Base-by-base conservation (phyloP, 1,140 invertebrate genomes). In the Mercenaria mercenaria region DNA sequence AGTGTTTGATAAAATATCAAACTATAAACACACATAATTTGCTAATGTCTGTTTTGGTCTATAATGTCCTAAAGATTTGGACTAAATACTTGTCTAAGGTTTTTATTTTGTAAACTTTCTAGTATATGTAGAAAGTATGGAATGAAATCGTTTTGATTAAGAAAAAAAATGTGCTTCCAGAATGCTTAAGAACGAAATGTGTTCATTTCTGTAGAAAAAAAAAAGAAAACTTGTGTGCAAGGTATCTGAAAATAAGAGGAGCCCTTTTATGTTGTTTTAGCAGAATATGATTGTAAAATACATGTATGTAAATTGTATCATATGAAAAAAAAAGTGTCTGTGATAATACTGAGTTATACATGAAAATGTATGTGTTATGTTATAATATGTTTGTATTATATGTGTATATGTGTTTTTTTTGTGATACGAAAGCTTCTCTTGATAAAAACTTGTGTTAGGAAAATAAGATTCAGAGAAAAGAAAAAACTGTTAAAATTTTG, bases 241-340 rank as follows among this genome's bases (percentile, higher is more conserved):
- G n/a, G n/a, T n/a, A n/a, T n/a, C n/a, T n/a, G n/a, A n/a, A n/a
- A n/a, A n/a, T n/a, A n/a, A n/a, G n/a, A n/a, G n/a, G n/a, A n/a
- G n/a, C n/a, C n/a, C n/a, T n/a, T n/a, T n/a, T n/a, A n/a, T n/a
- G n/a, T n/a, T 59, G 56, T 26, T n/a, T 26, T 59, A n/a, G 20
- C 56, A 6, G 23, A 4, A 10, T 59, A 4, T 59, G 23, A 37
- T 72, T 18, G 2, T 41, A 39, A 39, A 39, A 39, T 59, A 59
- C 18, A 59, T 72, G 67, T 72, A 37, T 72, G 67, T 72, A n/a
- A 72, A 72, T 29, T 72, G 67, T 72, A 72, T 39, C 39, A 39
- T 72, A 72, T 72, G 61, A 67, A 32, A 37, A 6, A n/a, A n/a
- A 67, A 72, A 72, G 0, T 72, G 67, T 39, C 67, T 72, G 67